Conservation (phyloP, 2,888 invertebrate genomes). For the Crocallis elinguaria region DNA sequence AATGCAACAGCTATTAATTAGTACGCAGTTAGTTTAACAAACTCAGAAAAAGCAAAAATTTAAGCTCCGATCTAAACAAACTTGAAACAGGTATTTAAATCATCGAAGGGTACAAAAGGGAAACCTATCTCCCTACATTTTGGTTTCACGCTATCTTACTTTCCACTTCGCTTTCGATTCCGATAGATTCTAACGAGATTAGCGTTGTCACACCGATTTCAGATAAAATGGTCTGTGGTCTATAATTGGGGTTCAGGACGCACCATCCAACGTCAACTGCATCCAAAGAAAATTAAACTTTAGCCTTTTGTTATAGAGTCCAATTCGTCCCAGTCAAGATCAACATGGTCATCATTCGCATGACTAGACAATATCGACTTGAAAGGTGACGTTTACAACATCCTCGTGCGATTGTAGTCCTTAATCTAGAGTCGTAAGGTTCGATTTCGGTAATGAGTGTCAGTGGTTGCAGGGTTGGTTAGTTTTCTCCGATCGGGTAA, state of each 20-base stretch:
- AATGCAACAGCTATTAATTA: too few relatives aligned
- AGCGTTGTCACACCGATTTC: constrained; percentile 81
- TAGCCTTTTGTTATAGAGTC: constrained; percentile 46
- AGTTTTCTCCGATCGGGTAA: constrained; percentile 77
- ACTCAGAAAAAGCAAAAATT: too few relatives aligned
- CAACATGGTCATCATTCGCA: constrained; percentile 80
- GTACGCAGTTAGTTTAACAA: too few relatives aligned
- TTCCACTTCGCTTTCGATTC: constrained; percentile 68
- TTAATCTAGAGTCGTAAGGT: constrained; percentile 38
- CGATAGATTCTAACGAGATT: constrained; percentile 84
- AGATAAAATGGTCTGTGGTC: constrained; percentile 84
- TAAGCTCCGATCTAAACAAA: too few relatives aligned
- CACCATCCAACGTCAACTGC: constrained; percentile 44
- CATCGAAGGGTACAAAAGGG: constrained; percentile 35
- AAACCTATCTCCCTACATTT: constrained; percentile 26
- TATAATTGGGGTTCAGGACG: constrained; percentile 79
- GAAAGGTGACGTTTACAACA: constrained; percentile 61
- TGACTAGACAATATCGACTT: constrained; percentile 83
- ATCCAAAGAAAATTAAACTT: constrained; percentile 45
- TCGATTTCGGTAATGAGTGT: constrained; percentile 38
- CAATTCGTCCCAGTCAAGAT: constrained; percentile 42
- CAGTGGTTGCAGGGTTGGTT: constrained; percentile 36
- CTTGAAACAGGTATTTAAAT: constrained; percentile 25
- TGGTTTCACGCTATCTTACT: constrained; percentile 40
- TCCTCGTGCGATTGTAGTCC: constrained; percentile 21